These are phyloP conservation scores for Stichopus chloronotus DNA, from an alignment of 35 echinoderm and acorn worm genomes.

Conservation along the genomic window DNA sequence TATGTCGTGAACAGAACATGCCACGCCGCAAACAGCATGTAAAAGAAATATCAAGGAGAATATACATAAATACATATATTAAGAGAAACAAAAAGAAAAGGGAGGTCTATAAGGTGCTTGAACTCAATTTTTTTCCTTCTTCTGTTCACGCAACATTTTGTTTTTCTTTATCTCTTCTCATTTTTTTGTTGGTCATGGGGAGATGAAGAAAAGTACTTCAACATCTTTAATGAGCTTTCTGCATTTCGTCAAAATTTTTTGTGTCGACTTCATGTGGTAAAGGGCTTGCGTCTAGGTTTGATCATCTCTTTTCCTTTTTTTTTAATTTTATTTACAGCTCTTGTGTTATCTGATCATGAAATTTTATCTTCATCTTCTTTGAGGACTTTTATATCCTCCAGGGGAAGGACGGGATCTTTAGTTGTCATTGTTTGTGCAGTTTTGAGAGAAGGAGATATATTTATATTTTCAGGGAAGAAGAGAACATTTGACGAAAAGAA, in stretches of 20 bases:
- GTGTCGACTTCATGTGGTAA: neutral
- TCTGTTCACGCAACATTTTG: neutral
- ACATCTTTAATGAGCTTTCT: slow-evolving; percentile 20
- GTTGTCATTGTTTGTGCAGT: neutral
- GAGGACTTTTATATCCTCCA: neutral
- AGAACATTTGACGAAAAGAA: no score
- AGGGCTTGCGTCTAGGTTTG: neutral
- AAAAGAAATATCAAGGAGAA: neutral
- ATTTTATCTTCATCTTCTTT: slow-evolving; percentile 10
- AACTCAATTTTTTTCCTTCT: neutral
- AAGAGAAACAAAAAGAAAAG: neutral
- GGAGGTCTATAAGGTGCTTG: neutral
- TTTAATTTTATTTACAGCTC: neutral
- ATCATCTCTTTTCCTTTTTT: neutral
- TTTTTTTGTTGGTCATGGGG: neutral
- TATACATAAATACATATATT: neutral
- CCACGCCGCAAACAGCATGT: neutral
- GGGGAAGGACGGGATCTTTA: neutral
- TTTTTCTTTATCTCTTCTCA: neutral
- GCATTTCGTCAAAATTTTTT: neutral
- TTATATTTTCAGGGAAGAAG: neutral
- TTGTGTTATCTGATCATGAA: slow-evolving; percentile 16
- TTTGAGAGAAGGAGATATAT: neutral
- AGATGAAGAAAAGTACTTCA: neutral
- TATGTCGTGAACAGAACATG: neutral